Evolutionary conservation across 2,113 vertebrate species (phyloP).

Genomic region (Pycnonotus jocosus): DNA sequence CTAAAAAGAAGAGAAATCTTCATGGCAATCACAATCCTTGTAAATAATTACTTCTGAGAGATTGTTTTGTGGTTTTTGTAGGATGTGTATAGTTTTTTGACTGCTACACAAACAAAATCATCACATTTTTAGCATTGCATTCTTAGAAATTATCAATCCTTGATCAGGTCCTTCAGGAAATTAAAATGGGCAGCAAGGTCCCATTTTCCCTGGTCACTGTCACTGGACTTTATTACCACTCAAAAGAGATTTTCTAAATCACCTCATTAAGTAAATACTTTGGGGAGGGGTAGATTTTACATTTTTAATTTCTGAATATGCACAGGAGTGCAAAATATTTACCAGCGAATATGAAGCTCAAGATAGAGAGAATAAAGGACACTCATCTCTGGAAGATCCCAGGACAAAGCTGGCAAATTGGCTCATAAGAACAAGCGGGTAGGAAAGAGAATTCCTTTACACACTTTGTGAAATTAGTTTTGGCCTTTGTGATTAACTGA

Average conservation of each 20-base stretch:
- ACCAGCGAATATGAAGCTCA: not conserved
- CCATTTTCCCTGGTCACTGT: not conserved
- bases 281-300: rapidly evolving
- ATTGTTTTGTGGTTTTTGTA: not conserved
- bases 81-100: rapidly evolving
- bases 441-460: not conserved
- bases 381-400: not conserved
- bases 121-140: not conserved
- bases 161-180: not conserved
- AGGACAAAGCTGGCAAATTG: not conserved
- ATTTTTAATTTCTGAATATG: not conserved
- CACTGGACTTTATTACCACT: not conserved
- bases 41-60: not conserved
- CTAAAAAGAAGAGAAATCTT: not conserved
- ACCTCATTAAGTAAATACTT: not conserved
- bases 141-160: not conserved
- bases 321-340: not conserved
- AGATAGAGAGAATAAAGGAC: not conserved
- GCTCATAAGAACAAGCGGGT: not conserved
- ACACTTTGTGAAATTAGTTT: not conserved
- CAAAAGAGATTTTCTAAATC: not conserved
- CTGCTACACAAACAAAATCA: not conserved
- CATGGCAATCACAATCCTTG: not conserved
- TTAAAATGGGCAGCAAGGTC: not conserved
- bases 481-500: not conserved